phyloP scores from a whole-genome alignment of 2,797 vertebrate species.

The Heterohyrax brucei region DNA sequence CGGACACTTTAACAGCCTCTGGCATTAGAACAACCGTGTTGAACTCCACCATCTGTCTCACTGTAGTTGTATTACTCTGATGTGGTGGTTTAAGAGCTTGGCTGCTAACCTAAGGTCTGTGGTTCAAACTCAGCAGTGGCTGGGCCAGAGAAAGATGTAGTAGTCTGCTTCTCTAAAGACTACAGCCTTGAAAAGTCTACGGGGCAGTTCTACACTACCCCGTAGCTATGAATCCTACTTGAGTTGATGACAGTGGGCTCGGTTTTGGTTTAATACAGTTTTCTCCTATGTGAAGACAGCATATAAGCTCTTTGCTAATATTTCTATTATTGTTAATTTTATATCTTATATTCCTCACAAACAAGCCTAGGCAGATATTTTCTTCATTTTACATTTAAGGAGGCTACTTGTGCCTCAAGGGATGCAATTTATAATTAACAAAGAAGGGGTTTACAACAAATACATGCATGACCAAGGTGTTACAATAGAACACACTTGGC shows the following conservation, averaged over 20 bases:
- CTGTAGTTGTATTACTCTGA: neutral
- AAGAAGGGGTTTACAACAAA: constrained; percentile 2
- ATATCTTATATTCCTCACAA: neutral
- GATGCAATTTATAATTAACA: constrained; percentile 13
- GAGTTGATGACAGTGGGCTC: no score
- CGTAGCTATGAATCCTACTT: no score
- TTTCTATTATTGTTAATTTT: constrained; percentile 6
- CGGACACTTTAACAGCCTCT: neutral
- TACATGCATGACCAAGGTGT: neutral
- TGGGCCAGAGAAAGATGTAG: no score
- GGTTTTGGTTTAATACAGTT: neutral
- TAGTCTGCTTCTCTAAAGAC: no score
- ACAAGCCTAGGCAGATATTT: neutral
- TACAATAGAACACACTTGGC: neutral
- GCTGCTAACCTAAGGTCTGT: no score
- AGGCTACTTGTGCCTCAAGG: neutral
- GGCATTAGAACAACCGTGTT: neutral
- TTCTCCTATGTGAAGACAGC: neutral
- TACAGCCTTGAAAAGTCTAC: no score
- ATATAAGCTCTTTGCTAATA: neutral
- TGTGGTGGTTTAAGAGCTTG: no score
- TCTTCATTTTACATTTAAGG: constrained; percentile 31
- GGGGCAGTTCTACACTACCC: no score
- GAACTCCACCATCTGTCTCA: neutral
- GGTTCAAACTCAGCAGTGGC: no score